Percentiles rank a stretch among this genome's conserved stretches.
These are phyloP conservation scores for Ochlodes sylvanus DNA, from an alignment of 2,888 invertebrate species.

Conservation along the genomic window DNA sequence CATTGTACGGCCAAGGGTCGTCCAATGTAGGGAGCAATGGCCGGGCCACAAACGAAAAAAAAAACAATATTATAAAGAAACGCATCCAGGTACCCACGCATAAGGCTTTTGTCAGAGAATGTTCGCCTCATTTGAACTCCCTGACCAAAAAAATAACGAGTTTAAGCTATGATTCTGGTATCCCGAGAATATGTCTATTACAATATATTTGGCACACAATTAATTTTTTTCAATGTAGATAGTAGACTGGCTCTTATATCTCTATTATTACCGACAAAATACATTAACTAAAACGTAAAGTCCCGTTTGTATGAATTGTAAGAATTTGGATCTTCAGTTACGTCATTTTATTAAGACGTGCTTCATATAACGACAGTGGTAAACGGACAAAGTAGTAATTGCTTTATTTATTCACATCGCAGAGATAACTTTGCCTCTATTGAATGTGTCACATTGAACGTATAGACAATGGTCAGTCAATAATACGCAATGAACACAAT, in stretches of 20 bases:
- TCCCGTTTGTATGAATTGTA: not conserved
- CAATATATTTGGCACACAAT: too few species aligned
- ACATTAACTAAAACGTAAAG: not conserved
- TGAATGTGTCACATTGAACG: constrained; percentile 22
- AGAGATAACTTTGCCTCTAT: constrained; percentile 41
- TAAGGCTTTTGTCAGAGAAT: constrained; percentile 49
- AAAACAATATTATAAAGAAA: constrained; percentile 61
- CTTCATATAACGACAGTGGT: not conserved
- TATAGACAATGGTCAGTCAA: constrained; percentile 60
- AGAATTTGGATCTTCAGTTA: not conserved
- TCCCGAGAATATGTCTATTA: not conserved
- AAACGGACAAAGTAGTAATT: constrained; percentile 23
- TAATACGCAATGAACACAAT: constrained; percentile 51
- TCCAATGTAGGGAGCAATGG: constrained; percentile 76
- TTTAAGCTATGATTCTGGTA: constrained; percentile 19
- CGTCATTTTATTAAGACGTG: not conserved
- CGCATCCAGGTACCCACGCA: constrained; percentile 74
- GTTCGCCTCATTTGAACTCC: constrained; percentile 15
- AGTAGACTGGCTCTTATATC: not conserved
- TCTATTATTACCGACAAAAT: too few species aligned
- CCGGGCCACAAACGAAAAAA: constrained; percentile 64
- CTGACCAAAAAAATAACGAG: not conserved
- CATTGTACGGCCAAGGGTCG: constrained; percentile 80
- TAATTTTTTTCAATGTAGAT: too few species aligned
- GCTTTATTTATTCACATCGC: constrained; percentile 40